Conservation (phyloP, 2,888 invertebrate species). For the Lasioglossum lativentre region DNA sequence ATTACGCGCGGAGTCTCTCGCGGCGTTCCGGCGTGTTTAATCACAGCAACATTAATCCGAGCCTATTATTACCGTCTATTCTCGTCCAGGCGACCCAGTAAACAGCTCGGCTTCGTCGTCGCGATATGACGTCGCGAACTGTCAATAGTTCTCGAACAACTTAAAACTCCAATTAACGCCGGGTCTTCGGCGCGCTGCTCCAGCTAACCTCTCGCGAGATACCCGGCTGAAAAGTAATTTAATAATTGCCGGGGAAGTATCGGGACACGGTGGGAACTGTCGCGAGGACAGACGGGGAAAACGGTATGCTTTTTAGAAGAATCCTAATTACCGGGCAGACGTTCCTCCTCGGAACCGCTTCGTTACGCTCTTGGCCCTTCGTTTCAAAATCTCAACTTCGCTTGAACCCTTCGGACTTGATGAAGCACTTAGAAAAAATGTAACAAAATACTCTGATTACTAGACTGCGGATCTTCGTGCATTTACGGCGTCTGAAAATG, state of each 20-base stretch:
- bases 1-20: background rate
- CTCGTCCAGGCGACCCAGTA: conserved; percentile 27
- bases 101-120: conserved; percentile 10
- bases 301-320: background rate
- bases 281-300: background rate
- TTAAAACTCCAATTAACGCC: conserved; percentile 49
- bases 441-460: background rate
- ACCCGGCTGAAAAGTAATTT: conserved; percentile 35
- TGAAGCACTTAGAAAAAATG: background rate
- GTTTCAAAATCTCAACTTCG: background rate
- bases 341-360: background rate
- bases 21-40: conserved; percentile 5
- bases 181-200: conserved; percentile 17
- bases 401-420: background rate
- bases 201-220: conserved; percentile 14
- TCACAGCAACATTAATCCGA: conserved; percentile 5
- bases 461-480: too few species aligned
- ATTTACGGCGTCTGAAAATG: too few species aligned
- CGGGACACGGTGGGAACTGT: background rate
- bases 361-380: background rate
- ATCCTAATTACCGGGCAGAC: background rate
- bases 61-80: conserved; percentile 21
- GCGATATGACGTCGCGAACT: conserved; percentile 27
- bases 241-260: conserved; percentile 24
- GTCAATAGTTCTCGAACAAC: conserved; percentile 53